These are phyloP conservation scores for Drosophila meridionalis DNA, from an alignment of 2,888 invertebrate genomes.

Conservation along the genomic window DNA sequence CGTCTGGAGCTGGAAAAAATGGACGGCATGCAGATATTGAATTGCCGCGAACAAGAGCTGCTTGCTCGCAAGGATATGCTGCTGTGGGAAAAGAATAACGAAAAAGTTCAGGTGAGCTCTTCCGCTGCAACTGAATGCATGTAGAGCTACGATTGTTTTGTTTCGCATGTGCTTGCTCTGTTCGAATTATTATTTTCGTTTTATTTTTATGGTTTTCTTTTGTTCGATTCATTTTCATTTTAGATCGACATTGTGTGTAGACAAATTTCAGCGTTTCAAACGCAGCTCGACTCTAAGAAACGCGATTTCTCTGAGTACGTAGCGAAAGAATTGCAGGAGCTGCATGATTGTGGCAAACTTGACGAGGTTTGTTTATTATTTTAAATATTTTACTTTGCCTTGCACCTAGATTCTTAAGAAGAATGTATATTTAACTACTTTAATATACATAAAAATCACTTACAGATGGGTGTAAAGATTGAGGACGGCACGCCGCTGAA, in stretches of 20 bases:
- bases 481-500: slow-evolving; percentile 86
- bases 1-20: slow-evolving; percentile 85
- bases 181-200: slow-evolving; percentile 68
- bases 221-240: slow-evolving; percentile 81
- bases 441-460: not conserved
- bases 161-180: slow-evolving; percentile 36
- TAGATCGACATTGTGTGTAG: slow-evolving; percentile 90
- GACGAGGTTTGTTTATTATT: slow-evolving; percentile 85
- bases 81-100: slow-evolving; percentile 85
- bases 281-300: slow-evolving; percentile 86
- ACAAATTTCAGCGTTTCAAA: slow-evolving; percentile 87
- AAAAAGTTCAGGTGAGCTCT: slow-evolving; percentile 83
- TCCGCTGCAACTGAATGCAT: slow-evolving; percentile 16
- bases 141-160: slow-evolving; percentile 6
- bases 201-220: slow-evolving; percentile 67
- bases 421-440: no score
- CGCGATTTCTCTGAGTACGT: slow-evolving; percentile 86
- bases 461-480: slow-evolving; percentile 86
- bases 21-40: slow-evolving; percentile 87
- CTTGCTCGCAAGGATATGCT: slow-evolving; percentile 84
- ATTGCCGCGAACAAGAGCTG: slow-evolving; percentile 86
- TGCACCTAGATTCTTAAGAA: slow-evolving; percentile 8
- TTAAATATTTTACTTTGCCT: slow-evolving; percentile 14
- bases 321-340: slow-evolving; percentile 86
- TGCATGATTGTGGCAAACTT: slow-evolving; percentile 86